Evolutionary conservation across 2,888 invertebrate genomes (phyloP).

Genomic region (Mantis religiosa): DNA sequence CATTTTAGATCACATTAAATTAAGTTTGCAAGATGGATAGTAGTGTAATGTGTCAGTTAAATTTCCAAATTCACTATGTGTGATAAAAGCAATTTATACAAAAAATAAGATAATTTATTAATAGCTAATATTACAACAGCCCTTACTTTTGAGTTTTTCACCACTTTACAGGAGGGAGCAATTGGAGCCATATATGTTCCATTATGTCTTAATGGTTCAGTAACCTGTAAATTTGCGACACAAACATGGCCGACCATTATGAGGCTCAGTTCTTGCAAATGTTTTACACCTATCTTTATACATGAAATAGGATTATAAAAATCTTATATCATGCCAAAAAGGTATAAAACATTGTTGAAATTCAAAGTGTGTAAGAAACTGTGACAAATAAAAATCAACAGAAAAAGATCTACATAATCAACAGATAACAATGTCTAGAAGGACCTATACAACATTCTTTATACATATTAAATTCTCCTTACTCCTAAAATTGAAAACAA

Average conservation of each 20-base stretch:
- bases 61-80: neutral
- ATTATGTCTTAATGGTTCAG: neutral
- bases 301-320: neutral
- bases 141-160: neutral
- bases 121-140: neutral
- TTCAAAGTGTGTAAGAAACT: neutral
- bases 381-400: neutral
- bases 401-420: too few species aligned
- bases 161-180: neutral
- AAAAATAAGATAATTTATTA: neutral
- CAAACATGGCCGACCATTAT: neutral
- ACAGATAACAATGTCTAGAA: neutral
- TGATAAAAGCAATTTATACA: neutral
- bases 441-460: too few species aligned
- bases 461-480: neutral
- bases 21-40: neutral
- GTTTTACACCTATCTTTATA: neutral
- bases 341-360: neutral
- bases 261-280: neutral
- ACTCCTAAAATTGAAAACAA: neutral
- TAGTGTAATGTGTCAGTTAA: neutral
- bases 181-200: neutral
- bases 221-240: neutral
- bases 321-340: neutral
- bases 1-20: too few species aligned